Evolutionary conservation across 1,140 invertebrate species (phyloP), one percentile per base, ranked within the genome.

Genomic region (Halictus rubicundus): DNA sequence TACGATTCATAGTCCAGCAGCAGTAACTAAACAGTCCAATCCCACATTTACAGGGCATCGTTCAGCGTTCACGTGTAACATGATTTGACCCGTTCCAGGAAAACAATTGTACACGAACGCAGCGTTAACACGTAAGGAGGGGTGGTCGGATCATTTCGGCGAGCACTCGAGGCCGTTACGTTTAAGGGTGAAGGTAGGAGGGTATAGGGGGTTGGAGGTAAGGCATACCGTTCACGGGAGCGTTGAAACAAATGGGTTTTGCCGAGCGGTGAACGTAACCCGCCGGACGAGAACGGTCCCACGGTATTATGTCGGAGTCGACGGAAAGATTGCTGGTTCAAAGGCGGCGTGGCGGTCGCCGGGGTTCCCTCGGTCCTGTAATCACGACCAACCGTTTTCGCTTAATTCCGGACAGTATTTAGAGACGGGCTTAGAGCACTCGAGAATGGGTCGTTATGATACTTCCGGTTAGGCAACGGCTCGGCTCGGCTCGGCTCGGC

Each of bases 361-460:
- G 49, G 6, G 54, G 32, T 66, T 37, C 46, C 4, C 46, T 14
- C 12, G 66, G 42, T 49, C 65, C 64, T 57, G 59, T 75, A 75
- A 74, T 73, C 60, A 39, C 65, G 64, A n/a, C 16, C 63, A 21
- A 60, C 32, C 60, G 78, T 70, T 77, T 65, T 25, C 80, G 70
- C 66, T 80, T 82, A 82, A 82, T 80, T 70, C 60, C 66, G 60
- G 66, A 65, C 71, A 32, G 66, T 80, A 70, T 80, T 80, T 66
- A 80, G 70, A 66, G 64, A 60, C 78, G 37, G 71, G 66, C 78
- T 82, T 82, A 80, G 80, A 65, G 49, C 14, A 78, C 78, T 66
- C 63, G 63, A 74, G 80, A 82, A 82, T 79, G 63, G 69, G 27
- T 49, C 57, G 80, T 79, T 79, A 79, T 73, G 77, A 73, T 73